Base-by-base conservation (phyloP, 2,888 invertebrate genomes). In the Tetragnatha montana region DNA sequence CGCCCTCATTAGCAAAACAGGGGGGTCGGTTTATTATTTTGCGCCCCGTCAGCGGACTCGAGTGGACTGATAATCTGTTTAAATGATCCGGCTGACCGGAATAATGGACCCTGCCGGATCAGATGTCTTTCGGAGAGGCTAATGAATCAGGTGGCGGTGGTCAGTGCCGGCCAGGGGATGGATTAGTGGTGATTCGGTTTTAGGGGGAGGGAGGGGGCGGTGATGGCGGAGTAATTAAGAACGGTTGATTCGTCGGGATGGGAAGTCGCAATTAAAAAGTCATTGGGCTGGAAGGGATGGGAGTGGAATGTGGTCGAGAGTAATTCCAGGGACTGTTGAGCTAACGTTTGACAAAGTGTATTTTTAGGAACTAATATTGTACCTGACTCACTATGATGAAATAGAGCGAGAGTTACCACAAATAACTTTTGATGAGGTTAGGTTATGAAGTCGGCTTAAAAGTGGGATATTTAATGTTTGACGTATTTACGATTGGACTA, bases 11-110 rank as follows among this genome's bases (percentile, higher is more conserved):
- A 78, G 78, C n/a, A 78, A 51, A 60, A 60, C 60, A 60, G n/a
- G 51, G 51, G n/a, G 76, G 50, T n/a, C 21, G n/a, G 78, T 35
- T 68, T 80, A 80, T 80, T 68, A 80, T 69, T 80, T 80, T 69
- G 80, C 35, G 69, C 80, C 22, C 69, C n/a, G 80, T 80, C 80
- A 80, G 80, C 80, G 68, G 21, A 19, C n/a, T 68, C 21, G 21
- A 60, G 68, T 60, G 80, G 80, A 69, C 47, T 80, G 68, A 80
- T 80, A 80, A 80, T 80, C 80, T 80, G 69, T 80, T 80, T 80
- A 80, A 80, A 80, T 80, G 80, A 68, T 49, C 21, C 12, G 10
- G 78, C 19, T n/a, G 8, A 47, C 68, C 17, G 80, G 51, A 80
- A 35, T 80, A 80, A 80, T 80, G 80, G 80, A 78, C n/a, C 7